A percentile compares a stretch with the other conserved stretches of the same genome.
These are phyloP conservation scores for Triplophysa siluroides DNA, from an alignment of 2,113 vertebrate genomes.

Conservation along the genomic window DNA sequence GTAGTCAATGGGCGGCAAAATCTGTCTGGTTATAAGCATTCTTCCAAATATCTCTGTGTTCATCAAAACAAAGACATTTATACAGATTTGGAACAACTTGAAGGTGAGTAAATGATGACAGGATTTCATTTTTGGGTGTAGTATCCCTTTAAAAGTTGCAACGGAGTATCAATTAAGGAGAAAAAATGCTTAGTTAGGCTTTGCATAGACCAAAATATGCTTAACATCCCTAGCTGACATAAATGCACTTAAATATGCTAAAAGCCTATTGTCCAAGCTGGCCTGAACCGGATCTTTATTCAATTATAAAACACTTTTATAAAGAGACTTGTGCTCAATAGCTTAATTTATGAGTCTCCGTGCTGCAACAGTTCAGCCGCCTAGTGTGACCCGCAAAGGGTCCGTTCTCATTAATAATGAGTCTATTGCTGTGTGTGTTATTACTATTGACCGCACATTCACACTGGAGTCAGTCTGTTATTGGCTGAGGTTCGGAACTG, in stretches of 20 bases:
- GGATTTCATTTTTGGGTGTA: too few relatives aligned
- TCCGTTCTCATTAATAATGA: constrained; percentile 47
- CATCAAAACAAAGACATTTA: too few relatives aligned
- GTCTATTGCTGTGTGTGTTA: constrained; percentile 26
- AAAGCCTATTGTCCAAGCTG: neutral
- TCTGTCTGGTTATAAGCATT: too few relatives aligned
- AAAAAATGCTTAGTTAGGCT: neutral
- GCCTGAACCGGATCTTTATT: neutral
- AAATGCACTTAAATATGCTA: neutral
- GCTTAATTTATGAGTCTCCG: constrained; percentile 25
- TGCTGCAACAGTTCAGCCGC: neutral
- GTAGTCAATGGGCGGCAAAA: too few relatives aligned
- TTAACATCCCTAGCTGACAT: neutral
- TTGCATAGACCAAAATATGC: constrained; percentile 11
- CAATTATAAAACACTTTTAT: constrained; percentile 28
- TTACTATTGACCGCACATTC: constrained; percentile 40
- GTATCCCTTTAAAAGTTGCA: too few relatives aligned
- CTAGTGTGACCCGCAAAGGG: constrained; percentile 9
- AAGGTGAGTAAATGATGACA: too few relatives aligned
- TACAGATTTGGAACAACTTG: too few relatives aligned
- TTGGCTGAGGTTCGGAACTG: constrained; percentile 35
- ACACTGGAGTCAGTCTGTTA: constrained; percentile 44
- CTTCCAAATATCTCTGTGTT: too few relatives aligned
- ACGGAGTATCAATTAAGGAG: too few relatives aligned
- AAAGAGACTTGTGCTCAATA: constrained; percentile 15